A percentile compares a stretch with the other conserved stretches of the same genome.
phyloP scores from a whole-genome alignment of 2,888 invertebrate genomes.

The Rambutsinella grinnellia region DNA sequence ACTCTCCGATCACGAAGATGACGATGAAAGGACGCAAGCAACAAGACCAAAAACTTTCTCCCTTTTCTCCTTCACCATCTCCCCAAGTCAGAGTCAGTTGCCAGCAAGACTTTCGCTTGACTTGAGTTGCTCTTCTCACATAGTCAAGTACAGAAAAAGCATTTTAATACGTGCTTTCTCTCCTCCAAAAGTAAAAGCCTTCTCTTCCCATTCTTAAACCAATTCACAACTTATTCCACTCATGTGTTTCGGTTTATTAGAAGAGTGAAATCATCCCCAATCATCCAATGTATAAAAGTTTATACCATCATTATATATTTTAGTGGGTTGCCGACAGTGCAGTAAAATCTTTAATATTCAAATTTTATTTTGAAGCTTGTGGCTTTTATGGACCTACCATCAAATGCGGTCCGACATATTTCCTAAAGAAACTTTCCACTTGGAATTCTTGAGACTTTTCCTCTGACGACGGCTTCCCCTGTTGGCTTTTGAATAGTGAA shows the following conservation, averaged over 20 bases:
- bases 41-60: slow-evolving; percentile 22
- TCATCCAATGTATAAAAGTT: not conserved
- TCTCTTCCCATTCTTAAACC: not conserved
- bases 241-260: not conserved
- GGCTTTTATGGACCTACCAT: not conserved
- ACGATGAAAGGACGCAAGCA: not conserved
- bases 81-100: slow-evolving; percentile 17
- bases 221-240: not conserved
- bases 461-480: not conserved
- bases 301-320: not conserved
- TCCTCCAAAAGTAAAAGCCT: not conserved
- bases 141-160: not conserved
- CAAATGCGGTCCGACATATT: not conserved
- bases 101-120: slow-evolving; percentile 21
- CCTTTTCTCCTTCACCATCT: slow-evolving; percentile 14
- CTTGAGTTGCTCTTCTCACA: not conserved
- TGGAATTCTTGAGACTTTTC: not conserved
- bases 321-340: not conserved
- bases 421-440: not conserved
- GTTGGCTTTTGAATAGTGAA: not conserved
- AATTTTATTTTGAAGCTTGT: not conserved
- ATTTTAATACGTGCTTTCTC: not conserved
- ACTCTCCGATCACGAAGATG: not conserved
- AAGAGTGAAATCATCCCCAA: not conserved
- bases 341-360: not conserved